Evolutionary conservation across 2,888 invertebrate species (phyloP).

Genomic region (Hoplodrina ambigua): DNA sequence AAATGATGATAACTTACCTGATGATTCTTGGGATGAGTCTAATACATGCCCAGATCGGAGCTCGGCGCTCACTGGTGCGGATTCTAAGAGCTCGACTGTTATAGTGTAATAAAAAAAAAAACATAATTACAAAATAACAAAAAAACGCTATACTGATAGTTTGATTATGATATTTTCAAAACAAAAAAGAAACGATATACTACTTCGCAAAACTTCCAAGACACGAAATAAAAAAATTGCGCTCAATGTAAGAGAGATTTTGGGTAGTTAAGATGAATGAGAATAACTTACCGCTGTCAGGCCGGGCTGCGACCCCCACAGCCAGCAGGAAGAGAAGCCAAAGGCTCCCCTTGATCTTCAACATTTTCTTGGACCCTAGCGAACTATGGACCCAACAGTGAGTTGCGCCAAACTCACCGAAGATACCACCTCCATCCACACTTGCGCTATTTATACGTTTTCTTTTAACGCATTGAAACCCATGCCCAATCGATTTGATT

Average conservation of each 20-base stretch:
- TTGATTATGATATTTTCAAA: no score
- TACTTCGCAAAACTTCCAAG: no score
- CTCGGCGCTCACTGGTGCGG: slow-evolving; percentile 43
- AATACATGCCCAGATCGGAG: slow-evolving; percentile 35
- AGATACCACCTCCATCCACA: slow-evolving; percentile 67
- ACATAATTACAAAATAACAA: slow-evolving; percentile 11
- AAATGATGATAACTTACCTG: slow-evolving; percentile 33
- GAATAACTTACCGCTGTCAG: slow-evolving; percentile 62
- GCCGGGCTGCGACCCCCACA: slow-evolving; percentile 57
- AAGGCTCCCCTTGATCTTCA: slow-evolving; percentile 66
- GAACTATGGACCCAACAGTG: slow-evolving; percentile 69
- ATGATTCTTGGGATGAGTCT: slow-evolving; percentile 40
- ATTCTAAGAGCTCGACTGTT: slow-evolving; percentile 49
- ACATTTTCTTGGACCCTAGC: slow-evolving; percentile 59
- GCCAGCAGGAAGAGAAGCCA: slow-evolving; percentile 65
- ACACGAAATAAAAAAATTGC: no score
- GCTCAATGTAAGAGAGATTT: background rate
- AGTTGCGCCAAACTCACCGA: slow-evolving; percentile 75
- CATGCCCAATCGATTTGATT: slow-evolving; percentile 79
- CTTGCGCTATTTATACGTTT: slow-evolving; percentile 74
- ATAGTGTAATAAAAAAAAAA: slow-evolving; percentile 7
- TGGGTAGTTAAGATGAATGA: background rate
- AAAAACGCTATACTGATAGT: no score
- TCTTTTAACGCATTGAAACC: slow-evolving; percentile 76
- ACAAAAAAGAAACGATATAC: no score